Percentiles rank a stretch among this genome's conserved stretches.
Conservation (phyloP, 2,888 invertebrate genomes). For the Balanococcus diminutus region DNA sequence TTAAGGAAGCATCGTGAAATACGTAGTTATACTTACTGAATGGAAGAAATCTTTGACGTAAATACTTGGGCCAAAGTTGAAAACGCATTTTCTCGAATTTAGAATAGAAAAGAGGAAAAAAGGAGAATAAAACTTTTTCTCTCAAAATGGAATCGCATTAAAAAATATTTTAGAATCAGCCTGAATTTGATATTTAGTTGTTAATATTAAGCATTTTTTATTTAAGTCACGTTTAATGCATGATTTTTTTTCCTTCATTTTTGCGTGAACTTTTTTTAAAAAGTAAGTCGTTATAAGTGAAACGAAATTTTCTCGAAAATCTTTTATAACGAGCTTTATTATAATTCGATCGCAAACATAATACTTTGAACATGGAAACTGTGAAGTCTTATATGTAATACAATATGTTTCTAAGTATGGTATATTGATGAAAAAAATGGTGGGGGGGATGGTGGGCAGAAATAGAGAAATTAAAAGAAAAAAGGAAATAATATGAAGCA, state of each 20-base stretch:
- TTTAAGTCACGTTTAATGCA: conserved; percentile 34
- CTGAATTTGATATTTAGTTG: conserved; percentile 13
- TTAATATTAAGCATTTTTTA: conserved; percentile 13
- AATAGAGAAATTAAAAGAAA: background rate
- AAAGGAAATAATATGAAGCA: background rate
- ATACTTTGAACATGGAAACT: background rate
- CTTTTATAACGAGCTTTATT: background rate
- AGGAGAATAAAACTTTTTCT: conserved; percentile 18
- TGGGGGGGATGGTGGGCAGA: background rate
- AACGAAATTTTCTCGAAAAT: conserved; percentile 26
- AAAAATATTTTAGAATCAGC: conserved; percentile 33
- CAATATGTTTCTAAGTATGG: background rate
- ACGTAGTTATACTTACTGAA: background rate
- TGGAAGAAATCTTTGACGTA: background rate
- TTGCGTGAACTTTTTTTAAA: background rate
- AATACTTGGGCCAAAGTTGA: background rate
- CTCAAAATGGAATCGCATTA: background rate
- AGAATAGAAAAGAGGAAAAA: background rate
- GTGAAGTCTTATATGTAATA: background rate
- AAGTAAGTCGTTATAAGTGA: conserved; percentile 9
- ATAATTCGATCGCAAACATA: conserved; percentile 21
- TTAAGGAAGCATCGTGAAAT: background rate
- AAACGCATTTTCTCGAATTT: background rate
- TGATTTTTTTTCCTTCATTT: background rate
- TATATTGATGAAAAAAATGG: background rate